Evolutionary conservation across 2,888 invertebrate genomes (phyloP).

Genomic region (Cephalotes varians): DNA sequence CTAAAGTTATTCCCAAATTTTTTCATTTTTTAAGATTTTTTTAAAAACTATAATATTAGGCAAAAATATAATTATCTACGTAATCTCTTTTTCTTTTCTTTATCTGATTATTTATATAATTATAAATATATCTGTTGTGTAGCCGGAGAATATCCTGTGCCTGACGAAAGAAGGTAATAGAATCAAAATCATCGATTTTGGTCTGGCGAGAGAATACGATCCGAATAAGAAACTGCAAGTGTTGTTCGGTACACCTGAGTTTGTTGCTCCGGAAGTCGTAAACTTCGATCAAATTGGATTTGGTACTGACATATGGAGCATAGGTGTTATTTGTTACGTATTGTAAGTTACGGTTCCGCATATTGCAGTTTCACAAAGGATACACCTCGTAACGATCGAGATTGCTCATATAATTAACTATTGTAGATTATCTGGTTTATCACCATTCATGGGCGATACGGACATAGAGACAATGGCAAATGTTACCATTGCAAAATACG

Average conservation of each 20-base stretch:
- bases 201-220: conserved; percentile 96
- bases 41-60: not conserved
- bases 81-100: not conserved
- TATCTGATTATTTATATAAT: conserved; percentile 13
- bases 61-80: not conserved
- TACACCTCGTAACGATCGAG: not conserved
- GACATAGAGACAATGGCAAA: conserved; percentile 99
- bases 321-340: conserved; percentile 99
- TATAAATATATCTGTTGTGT: conserved; percentile 53
- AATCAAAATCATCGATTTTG: conserved; percentile 99
- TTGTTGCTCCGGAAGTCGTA: conserved; percentile 99
- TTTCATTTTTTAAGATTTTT: not conserved
- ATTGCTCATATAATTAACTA: conserved; percentile 66
- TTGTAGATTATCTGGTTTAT: conserved; percentile 95
- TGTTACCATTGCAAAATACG: conserved; percentile 98
- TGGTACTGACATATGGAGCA: conserved; percentile 99
- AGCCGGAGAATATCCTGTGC: conserved; percentile 99
- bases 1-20: not conserved
- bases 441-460: conserved; percentile 99
- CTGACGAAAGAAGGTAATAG: conserved; percentile 98
- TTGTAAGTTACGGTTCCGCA: conserved; percentile 91
- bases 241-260: conserved; percentile 99
- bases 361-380: not conserved
- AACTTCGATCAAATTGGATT: conserved; percentile 99
- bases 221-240: conserved; percentile 97